Base-by-base conservation (phyloP, 2,797 vertebrate species). In the Channa striata region DNA sequence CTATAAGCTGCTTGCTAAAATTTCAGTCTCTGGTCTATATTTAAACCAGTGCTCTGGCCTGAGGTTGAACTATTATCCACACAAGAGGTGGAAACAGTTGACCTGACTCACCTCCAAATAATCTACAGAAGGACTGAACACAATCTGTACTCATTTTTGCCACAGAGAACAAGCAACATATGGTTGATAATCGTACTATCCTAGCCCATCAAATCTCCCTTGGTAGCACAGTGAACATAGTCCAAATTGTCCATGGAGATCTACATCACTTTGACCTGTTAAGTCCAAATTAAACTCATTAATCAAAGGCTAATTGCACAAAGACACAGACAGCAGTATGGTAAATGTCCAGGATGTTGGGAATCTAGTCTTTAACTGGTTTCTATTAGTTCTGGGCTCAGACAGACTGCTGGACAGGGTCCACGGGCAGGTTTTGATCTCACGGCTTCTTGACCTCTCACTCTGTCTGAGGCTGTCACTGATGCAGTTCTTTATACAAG, bases 241-340 rank as follows among this genome's bases (percentile, higher is more conserved):
- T 36, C 37, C 34, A 65, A 53, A 69, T 53, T n/a, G 19, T 36
- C 43, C 63, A 40, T 51, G 42, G 69, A 70, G 37, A 53, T 50
- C 66, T 65, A 52, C 76, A 74, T 62, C 66, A 68, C 43, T 59
- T 63, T 82, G 78, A 85, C 69, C 74, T 66, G 57, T 62, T 82
- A 80, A 72, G 86, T 82, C 60, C 58, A 81, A 91, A 89, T 81
- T 33, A 86, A 70, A 72, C 71, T 81, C 78, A 89, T 88, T 85
- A 89, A 91, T 89, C 77, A 78, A 62, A 47, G 59, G 44, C 59
- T 87, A 82, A 90, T 91, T 85, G 84, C 60, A 72, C 47, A 63
- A 43, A 36, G 57, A 51, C 65, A 75, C 72, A 71, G 69, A 74
- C 53, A 79, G 77, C 37, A 14, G 37, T 52, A 47, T 64, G 19